Percentiles rank a stretch among this genome's conserved stretches.
Conservation (phyloP, 2,888 invertebrate species). For the Drosophila crucigera region DNA sequence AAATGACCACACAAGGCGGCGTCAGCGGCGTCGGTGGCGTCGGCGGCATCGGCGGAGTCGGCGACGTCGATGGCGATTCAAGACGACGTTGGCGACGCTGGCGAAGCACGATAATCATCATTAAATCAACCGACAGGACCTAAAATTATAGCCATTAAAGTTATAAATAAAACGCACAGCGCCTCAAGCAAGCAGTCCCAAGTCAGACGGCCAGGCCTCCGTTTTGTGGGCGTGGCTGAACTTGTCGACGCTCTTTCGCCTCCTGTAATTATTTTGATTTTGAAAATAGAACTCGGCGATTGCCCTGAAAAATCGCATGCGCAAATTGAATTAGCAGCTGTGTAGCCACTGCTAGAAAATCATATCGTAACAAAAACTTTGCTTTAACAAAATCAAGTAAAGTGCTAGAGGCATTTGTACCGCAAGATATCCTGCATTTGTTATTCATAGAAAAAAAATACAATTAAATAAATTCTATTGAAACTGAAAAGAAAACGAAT, state of each 20-base stretch:
- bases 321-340: conserved; percentile 58
- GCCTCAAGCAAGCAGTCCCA: conserved; percentile 6
- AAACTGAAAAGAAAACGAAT: not conserved
- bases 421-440: not conserved
- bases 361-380: conserved; percentile 18
- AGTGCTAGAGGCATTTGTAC: not conserved
- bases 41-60: conserved; percentile 4
- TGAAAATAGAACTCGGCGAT: conserved; percentile 50
- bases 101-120: conserved; percentile 71
- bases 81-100: conserved; percentile 27
- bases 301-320: conserved; percentile 56
- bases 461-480: not conserved
- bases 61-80: conserved; percentile 18
- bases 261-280: conserved; percentile 75
- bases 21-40: conserved; percentile 4
- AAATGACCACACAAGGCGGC: conserved; percentile 57
- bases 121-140: conserved; percentile 76
- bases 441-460: not conserved
- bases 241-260: conserved; percentile 23
- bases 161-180: conserved; percentile 74
- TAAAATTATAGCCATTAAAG: conserved; percentile 80
- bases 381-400: not conserved
- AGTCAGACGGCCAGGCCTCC: conserved; percentile 38
- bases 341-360: conserved; percentile 19
- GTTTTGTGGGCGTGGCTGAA: conserved; percentile 60